phyloP scores from a whole-genome alignment of 2,797 vertebrate species.

The Cottoperca gobio region DNA sequence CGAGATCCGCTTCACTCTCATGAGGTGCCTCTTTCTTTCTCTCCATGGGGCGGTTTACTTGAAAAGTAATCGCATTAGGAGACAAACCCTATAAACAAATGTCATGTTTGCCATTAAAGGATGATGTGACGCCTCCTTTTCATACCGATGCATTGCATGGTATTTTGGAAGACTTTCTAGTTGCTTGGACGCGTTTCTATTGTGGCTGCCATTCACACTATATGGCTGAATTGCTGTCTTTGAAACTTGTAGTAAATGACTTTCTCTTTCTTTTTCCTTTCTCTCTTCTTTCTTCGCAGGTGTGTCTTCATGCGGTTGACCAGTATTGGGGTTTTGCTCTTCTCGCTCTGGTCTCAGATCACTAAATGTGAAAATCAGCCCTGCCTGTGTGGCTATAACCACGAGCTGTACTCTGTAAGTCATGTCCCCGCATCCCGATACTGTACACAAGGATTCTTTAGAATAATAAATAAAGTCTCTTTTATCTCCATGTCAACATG shows the following conservation, averaged over 20 bases:
- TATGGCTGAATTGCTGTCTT: not conserved
- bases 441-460: no score
- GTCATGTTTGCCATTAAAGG: not conserved
- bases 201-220: not conserved
- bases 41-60: not conserved
- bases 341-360: slow-evolving; percentile 93
- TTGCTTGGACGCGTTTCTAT: not conserved
- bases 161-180: not conserved
- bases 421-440: not conserved
- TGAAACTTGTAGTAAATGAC: not conserved
- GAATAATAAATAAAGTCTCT: not conserved
- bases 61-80: not conserved
- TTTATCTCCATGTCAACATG: not conserved
- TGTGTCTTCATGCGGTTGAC: slow-evolving; percentile 96
- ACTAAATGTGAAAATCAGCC: slow-evolving; percentile 74
- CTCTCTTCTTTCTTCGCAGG: slow-evolving; percentile 72
- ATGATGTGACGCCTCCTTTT: not conserved
- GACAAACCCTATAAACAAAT: not conserved
- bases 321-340: slow-evolving; percentile 91
- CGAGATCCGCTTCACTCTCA: slow-evolving; percentile 93
- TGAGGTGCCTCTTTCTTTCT: slow-evolving; percentile 83
- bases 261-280: not conserved
- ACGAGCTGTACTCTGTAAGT: slow-evolving; percentile 90
- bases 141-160: no score
- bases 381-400: slow-evolving; percentile 93